These are phyloP conservation scores for Octodon degus DNA, from an alignment of 2,113 vertebrate species.

Conservation along the genomic window DNA sequence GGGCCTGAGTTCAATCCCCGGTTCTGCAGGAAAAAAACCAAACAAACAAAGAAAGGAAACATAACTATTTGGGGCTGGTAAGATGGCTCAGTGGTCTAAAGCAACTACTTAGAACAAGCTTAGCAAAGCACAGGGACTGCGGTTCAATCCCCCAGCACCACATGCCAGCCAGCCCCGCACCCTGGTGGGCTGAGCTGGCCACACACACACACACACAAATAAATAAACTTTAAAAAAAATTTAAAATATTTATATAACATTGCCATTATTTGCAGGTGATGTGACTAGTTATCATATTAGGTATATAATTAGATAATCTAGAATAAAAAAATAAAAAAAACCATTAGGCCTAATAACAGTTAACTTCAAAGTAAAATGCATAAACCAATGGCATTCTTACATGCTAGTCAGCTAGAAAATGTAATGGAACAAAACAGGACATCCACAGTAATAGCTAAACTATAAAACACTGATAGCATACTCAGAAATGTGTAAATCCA, in stretches of 20 bases:
- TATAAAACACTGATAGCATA: background rate
- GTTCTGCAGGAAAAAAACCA: no score
- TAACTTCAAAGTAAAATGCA: conserved; percentile 8
- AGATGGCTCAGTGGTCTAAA: no score
- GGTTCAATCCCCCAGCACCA: no score
- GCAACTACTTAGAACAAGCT: no score
- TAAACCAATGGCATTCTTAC: background rate
- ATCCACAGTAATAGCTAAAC: background rate
- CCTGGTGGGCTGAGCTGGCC: no score
- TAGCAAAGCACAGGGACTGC: no score
- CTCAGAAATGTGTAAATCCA: background rate
- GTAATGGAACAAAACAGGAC: background rate
- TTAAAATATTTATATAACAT: background rate
- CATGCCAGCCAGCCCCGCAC: no score
- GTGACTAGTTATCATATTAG: background rate
- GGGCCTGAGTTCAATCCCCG: no score
- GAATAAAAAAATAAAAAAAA: background rate
- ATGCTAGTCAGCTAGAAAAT: background rate
- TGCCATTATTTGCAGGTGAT: background rate
- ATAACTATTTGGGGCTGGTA: no score
- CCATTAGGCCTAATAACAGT: background rate
- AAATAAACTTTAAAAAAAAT: no score
- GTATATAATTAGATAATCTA: background rate
- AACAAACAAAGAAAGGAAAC: no score
- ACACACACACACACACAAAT: no score